These are phyloP conservation scores for Bubo scandiacus DNA, from an alignment of 2,113 vertebrate species.

Conservation along the genomic window DNA sequence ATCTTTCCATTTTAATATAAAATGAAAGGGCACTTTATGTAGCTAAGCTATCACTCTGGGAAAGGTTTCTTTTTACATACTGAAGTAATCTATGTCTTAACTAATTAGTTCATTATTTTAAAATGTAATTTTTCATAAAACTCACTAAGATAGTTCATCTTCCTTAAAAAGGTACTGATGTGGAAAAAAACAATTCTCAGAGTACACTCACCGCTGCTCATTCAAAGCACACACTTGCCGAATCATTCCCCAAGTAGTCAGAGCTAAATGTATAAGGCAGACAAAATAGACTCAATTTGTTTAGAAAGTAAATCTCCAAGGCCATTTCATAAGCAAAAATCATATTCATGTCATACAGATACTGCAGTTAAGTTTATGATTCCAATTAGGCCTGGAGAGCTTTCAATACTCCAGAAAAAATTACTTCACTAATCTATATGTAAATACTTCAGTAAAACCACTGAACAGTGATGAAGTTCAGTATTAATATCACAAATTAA, in stretches of 20 bases:
- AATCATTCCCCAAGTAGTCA: neutral
- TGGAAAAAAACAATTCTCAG: conserved; percentile 52
- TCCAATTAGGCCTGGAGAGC: conserved; percentile 65
- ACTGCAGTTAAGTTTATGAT: conserved; percentile 65
- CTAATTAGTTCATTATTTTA: conserved; percentile 70
- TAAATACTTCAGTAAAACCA: conserved; percentile 76
- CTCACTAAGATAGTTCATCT: conserved; percentile 53
- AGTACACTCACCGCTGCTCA: neutral
- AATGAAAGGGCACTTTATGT: conserved; percentile 53
- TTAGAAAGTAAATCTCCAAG: conserved; percentile 62
- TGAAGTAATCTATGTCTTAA: conserved; percentile 59
- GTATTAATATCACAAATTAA: conserved; percentile 75
- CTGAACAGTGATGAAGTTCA: conserved; percentile 70
- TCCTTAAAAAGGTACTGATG: conserved; percentile 45
- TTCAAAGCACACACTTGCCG: conserved; percentile 12
- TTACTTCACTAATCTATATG: conserved; percentile 68
- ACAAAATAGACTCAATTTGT: conserved; percentile 50
- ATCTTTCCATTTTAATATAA: conserved; percentile 56
- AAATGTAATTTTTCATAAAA: conserved; percentile 48
- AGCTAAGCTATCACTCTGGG: conserved; percentile 11
- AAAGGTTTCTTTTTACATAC: conserved; percentile 55
- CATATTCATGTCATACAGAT: conserved; percentile 57
- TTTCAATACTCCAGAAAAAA: conserved; percentile 60
- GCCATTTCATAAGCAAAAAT: conserved; percentile 67
- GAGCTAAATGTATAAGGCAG: conserved; percentile 13